These are phyloP conservation scores for Erethizon dorsatum DNA, from an alignment of 2,797 vertebrate genomes.

Conservation along the genomic window DNA sequence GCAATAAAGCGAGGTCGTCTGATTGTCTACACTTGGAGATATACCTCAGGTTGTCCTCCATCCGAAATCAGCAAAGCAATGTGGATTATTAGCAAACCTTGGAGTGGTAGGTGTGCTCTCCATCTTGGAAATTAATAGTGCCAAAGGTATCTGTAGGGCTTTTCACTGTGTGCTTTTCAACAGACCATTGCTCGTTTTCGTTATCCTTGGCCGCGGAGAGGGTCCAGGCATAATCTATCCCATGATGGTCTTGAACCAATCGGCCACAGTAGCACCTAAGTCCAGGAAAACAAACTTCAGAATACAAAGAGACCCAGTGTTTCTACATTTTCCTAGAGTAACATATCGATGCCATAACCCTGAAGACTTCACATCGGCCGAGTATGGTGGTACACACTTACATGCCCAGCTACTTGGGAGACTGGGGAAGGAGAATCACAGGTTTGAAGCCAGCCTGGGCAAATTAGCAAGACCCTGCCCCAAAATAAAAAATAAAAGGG, in stretches of 20 bases:
- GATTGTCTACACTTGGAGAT: slow-evolving; percentile 24
- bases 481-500: background rate
- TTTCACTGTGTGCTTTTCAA: slow-evolving; percentile 93
- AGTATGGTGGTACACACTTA: background rate
- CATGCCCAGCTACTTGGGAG: background rate
- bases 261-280: slow-evolving; percentile 96
- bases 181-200: slow-evolving; percentile 93
- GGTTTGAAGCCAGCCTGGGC: background rate
- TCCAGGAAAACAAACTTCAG: slow-evolving; percentile 57
- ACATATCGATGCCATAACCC: background rate
- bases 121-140: slow-evolving; percentile 96
- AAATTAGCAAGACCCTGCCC: background rate
- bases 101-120: slow-evolving; percentile 95
- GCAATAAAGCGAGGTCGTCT: background rate
- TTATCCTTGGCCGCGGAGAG: slow-evolving; percentile 68
- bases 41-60: background rate
- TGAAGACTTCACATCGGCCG: background rate
- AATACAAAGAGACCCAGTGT: background rate
- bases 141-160: slow-evolving; percentile 97
- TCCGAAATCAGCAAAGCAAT: slow-evolving; percentile 67
- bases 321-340: background rate
- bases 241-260: slow-evolving; percentile 94
- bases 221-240: slow-evolving; percentile 88
- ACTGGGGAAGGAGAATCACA: background rate
- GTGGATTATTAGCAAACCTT: slow-evolving; percentile 92